Evolutionary conservation across 2,888 invertebrate species (phyloP).

Genomic region (Ormyrus thymus): DNA sequence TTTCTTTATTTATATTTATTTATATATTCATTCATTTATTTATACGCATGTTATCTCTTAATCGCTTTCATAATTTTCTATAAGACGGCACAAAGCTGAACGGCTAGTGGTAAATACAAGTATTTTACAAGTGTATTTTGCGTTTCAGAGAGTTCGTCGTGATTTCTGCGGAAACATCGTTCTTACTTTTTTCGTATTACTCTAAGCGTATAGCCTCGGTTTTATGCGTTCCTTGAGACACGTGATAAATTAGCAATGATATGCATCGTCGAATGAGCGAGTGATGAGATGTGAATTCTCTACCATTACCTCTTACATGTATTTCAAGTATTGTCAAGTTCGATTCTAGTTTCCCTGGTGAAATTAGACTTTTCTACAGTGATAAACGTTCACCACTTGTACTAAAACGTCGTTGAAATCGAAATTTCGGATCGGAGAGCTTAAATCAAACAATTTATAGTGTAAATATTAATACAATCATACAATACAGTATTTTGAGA

Average conservation of each 20-base stretch:
- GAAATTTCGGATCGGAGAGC: slow-evolving; percentile 34
- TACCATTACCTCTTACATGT: slow-evolving; percentile 46
- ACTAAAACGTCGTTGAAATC: slow-evolving; percentile 38
- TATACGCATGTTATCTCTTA: slow-evolving; percentile 57
- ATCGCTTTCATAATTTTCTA: slow-evolving; percentile 64
- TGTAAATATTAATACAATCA: background rate
- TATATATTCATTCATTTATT: slow-evolving; percentile 56
- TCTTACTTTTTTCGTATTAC: slow-evolving; percentile 16
- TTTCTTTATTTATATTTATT: slow-evolving; percentile 40
- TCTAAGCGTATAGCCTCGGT: slow-evolving; percentile 25
- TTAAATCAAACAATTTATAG: background rate
- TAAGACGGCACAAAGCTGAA: slow-evolving; percentile 74
- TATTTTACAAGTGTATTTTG: slow-evolving; percentile 69
- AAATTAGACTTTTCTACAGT: slow-evolving; percentile 19
- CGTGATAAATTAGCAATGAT: slow-evolving; percentile 40
- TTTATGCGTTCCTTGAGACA: slow-evolving; percentile 37
- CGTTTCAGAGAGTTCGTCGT: slow-evolving; percentile 58
- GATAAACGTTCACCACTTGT: slow-evolving; percentile 39
- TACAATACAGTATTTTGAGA: background rate
- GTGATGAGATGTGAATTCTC: slow-evolving; percentile 40
- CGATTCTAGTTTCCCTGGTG: slow-evolving; percentile 45
- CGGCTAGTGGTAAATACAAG: slow-evolving; percentile 71
- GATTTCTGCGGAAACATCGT: slow-evolving; percentile 34
- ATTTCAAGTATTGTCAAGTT: slow-evolving; percentile 56
- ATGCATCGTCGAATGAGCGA: slow-evolving; percentile 39